Base-by-base conservation (phyloP, 2,113 vertebrate genomes). In the Arothron firmamentum region DNA sequence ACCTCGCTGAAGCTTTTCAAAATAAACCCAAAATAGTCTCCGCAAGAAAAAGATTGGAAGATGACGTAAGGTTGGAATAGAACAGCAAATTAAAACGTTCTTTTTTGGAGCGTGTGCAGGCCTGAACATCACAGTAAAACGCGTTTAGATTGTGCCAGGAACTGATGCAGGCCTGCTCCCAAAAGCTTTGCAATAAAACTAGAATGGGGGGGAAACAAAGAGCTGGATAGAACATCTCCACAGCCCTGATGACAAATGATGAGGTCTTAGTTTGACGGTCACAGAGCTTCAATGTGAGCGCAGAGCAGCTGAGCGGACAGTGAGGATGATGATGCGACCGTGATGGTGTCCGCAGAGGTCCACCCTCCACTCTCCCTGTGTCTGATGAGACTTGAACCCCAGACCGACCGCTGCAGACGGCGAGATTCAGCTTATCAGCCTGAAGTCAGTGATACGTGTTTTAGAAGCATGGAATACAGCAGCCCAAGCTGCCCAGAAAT, bases 241-340 rank as follows among this genome's bases (percentile, higher is more conserved):
- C 14, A 64, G 14, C 13, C 43, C 34, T 12, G 34, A 9, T 38
- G 34, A 46, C 6, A 23, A 12, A 66, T 23, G 41, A 38, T 48
- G 12, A 47, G 21, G 6, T 52, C 42, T 25, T 31, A 8, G 31
- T 53, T 25, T 38, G 62, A 52, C 34, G 34, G 47, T 16, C 56
- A 55, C 51, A 31, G 50, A 42, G 9, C 31, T 53, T 10, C 42
- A 34, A 43, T 43, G 16, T 38, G 28, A 38, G 56, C 61, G 67
- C 72, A 67, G 53, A 34, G 56, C 46, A 10, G 11, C 51, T 55
- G 28, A 9, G 51, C 56, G 49, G 43, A 69, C 60, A 38, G 31
- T 15, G 47, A 55, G 54, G 38, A 48, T 55, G 71, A 51, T 50
- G 70, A 66, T 74, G 70, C 61, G 74, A 70, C 72, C 46, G 64